Evolutionary conservation across 2,888 invertebrate genomes (phyloP).

Genomic region (Sepiola atlantica): DNA sequence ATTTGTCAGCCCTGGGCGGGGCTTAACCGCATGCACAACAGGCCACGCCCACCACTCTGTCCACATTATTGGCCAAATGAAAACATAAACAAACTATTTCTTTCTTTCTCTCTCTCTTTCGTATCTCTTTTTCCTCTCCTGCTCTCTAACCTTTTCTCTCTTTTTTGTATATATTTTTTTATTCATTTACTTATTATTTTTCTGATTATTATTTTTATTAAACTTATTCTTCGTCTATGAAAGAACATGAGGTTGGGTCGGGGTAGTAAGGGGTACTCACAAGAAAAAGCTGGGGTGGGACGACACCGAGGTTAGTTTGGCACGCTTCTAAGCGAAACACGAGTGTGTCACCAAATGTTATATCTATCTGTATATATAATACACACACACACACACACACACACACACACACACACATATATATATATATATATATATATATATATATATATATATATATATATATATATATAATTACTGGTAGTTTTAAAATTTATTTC

Average conservation of each 20-base stretch:
- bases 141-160: no score
- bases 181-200: neutral
- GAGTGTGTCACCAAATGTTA: neutral
- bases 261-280: neutral
- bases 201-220: neutral
- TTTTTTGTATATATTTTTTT: neutral
- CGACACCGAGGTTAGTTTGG: neutral
- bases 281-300: neutral
- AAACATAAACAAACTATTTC: slow-evolving; percentile 41
- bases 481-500: no score
- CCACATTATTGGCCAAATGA: slow-evolving; percentile 34
- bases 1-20: neutral
- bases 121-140: neutral
- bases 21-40: neutral
- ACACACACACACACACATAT: no score
- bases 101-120: neutral
- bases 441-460: neutral
- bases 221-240: neutral
- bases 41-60: slow-evolving; percentile 13
- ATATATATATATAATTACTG: no score
- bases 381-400: no score
- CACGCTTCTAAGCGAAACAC: neutral
- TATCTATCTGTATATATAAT: neutral
- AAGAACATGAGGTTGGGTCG: neutral
- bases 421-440: neutral